Evolutionary conservation across 2,797 vertebrate species (phyloP).

Genomic region (Mionectes olivaceus): DNA sequence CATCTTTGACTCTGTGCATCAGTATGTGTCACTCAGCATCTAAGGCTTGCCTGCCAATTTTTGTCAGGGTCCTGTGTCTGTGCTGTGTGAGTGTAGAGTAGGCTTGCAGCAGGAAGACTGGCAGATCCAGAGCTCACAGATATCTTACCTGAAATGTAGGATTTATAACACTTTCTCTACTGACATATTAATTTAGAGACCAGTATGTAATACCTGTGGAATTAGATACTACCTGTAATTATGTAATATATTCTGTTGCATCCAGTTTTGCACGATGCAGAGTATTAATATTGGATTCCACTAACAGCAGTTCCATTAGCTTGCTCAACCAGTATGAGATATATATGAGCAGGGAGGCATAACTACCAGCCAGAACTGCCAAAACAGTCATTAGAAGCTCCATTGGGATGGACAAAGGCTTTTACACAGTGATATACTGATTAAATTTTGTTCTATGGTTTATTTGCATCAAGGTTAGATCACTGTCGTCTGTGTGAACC

Average conservation of each 20-base stretch:
- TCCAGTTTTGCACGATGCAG: conserved; percentile 70
- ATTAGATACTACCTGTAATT: conserved; percentile 78
- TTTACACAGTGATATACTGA: conserved; percentile 76
- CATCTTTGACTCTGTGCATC: conserved; percentile 84
- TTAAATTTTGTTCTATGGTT: conserved; percentile 80
- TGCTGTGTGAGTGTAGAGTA: conserved; percentile 17
- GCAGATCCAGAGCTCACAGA: conserved; percentile 47
- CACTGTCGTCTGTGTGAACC: conserved; percentile 12
- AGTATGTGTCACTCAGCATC: conserved; percentile 83
- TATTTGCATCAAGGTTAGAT: conserved; percentile 81
- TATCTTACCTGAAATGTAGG: conserved; percentile 62
- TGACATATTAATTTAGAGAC: conserved; percentile 77
- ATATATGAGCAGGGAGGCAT: conserved; percentile 73
- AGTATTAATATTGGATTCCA: conserved; percentile 80
- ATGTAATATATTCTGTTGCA: conserved; percentile 75
- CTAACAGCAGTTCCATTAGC: conserved; percentile 78
- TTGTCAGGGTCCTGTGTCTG: conserved; percentile 69
- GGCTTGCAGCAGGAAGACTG: conserved; percentile 58
- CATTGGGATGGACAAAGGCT: conserved; percentile 78
- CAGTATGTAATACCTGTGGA: conserved; percentile 74
- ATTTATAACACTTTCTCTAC: conserved; percentile 75
- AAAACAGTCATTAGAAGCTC: conserved; percentile 80
- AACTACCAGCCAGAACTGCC: conserved; percentile 76
- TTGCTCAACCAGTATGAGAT: conserved; percentile 76
- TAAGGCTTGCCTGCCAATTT: conserved; percentile 75